Base-by-base conservation (phyloP, 2,113 vertebrate species). In the Gobius niger region DNA sequence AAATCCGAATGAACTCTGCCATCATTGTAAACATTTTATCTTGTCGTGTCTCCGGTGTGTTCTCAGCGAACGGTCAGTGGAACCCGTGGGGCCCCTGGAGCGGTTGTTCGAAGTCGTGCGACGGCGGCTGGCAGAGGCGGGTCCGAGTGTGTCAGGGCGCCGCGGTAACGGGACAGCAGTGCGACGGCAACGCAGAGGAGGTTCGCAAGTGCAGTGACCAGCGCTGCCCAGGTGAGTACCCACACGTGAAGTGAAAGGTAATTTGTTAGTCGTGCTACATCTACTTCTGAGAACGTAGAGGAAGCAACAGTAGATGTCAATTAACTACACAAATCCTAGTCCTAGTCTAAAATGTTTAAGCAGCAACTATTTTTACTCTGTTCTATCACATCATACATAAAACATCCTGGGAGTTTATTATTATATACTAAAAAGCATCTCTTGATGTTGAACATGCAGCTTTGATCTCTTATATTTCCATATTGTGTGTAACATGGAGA, bases 71-170 rank as follows among this genome's bases (percentile, higher is more conserved):
- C 19, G 98, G 98, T n/a, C 97, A 99, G 71, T 99, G 98, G 98
- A 99, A 99, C 77, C 96, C 94, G 1, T 99, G 98, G 98, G 96
- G 95, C 15, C 96, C 96, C 1, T 99, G 98, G 98, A 99, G 97
- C 50, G 96, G 96, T 61, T 99, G 98, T 81, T 99, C 98, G 8
- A 98, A 96, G 68, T 99, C 98, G 10, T 99, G 98, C 0, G 97
- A 99, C 0, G 96, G 98, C 0, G 98, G 98, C 80, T 98, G 96
- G 97, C 96, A 98, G 83, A 92, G 95, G 76, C 85, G 97, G 69
- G 91, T 91, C 12, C 90, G 98, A 16, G 94, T 95, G 75, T 99
- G 98, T 79, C 98, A 99, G 87, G 98, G 98, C 0, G 93, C 85
- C 8, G 90, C 93, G 0, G 52, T 93, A 61, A 96, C 95, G 0